Evolutionary conservation across 2,113 vertebrate species (phyloP), one percentile per base, ranked within the genome.

Genomic region (Chascanopsetta lugubris): DNA sequence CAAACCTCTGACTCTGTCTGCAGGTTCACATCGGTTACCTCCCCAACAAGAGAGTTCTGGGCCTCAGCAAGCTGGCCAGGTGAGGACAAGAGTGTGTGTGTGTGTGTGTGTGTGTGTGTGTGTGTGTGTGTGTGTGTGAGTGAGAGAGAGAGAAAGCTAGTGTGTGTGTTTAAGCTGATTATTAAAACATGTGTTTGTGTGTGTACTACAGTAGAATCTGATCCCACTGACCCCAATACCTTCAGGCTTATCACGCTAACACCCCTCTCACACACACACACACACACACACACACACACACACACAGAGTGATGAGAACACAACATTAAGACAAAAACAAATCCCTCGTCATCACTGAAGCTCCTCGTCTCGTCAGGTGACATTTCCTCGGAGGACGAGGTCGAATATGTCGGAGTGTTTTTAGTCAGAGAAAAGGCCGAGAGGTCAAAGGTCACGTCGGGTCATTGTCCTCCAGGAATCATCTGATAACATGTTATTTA

Each of bases 21-120:
- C 77, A 98, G 97, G 97, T 99, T 12, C 97, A 99, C 79, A 98
- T 99, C 10, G 97, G 97, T 32, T 99, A 99, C 87, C 95, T 99
- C 34, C 97, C 97, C 36, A 98, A 99, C 91, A 99, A 98, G 87
- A 95, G 97, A 87, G 96, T 99, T 2, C 95, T 99, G 43, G 97
- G 97, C 32, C 96, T 99, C 91, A 99, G 97, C 90, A 99, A 99
- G 81, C 94, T 99, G 43, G 97, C 97, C 15, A 94, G 97, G 97
- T 98, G 89, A 93, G 95, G 75, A 17, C 43, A 27, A 25, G 25
- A 46, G 53, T 26, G 29, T 17, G 34, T 38, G 15, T 38, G 15
- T 38, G 42, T 21, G 21, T 61, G 42, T 17, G n/a, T 51, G 17
- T 54, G 53, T 59, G 51, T 38, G 36, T 48, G 36, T 58, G 56